A percentile compares a stretch with the other conserved stretches of the same genome.
phyloP scores from a whole-genome alignment of 2,797 vertebrate species.

The Halcyon leucocephala region DNA sequence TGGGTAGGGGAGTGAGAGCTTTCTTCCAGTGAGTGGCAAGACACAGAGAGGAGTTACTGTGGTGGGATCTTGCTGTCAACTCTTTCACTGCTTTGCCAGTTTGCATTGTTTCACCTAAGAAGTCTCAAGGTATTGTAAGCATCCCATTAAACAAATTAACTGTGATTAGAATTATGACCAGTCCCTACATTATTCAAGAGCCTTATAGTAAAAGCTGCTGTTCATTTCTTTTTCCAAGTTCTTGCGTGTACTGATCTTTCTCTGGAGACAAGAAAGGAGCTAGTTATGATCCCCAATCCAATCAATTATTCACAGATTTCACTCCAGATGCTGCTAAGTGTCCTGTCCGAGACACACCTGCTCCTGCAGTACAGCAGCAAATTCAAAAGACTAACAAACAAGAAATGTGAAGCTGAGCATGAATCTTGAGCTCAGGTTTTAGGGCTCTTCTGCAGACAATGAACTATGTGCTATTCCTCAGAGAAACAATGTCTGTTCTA shows the following conservation, averaged over 20 bases:
- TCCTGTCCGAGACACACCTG: not conserved
- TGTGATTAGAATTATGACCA: not conserved
- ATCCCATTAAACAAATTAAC: not conserved
- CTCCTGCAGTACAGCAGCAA: not conserved
- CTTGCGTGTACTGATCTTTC: not conserved
- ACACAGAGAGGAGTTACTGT: not conserved
- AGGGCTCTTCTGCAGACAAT: not conserved
- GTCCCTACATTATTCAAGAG: not conserved
- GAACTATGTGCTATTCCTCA: not conserved
- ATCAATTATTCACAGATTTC: constrained; percentile 14
- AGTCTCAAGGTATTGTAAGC: not conserved
- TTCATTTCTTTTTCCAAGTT: not conserved
- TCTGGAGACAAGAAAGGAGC: constrained; percentile 5
- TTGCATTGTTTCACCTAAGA: not conserved
- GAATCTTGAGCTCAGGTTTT: not conserved
- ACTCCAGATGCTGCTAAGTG: not conserved
- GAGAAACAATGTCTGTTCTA: not conserved
- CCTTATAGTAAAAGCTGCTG: not conserved
- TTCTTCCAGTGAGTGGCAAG: not conserved
- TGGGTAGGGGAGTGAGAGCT: not conserved
- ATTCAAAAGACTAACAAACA: not conserved
- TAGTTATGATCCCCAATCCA: not conserved
- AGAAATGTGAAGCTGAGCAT: not conserved
- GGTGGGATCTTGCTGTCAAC: not conserved
- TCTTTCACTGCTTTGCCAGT: not conserved